These are phyloP conservation scores for Nebria brevicollis DNA, from an alignment of 2,888 invertebrate species.

Conservation along the genomic window DNA sequence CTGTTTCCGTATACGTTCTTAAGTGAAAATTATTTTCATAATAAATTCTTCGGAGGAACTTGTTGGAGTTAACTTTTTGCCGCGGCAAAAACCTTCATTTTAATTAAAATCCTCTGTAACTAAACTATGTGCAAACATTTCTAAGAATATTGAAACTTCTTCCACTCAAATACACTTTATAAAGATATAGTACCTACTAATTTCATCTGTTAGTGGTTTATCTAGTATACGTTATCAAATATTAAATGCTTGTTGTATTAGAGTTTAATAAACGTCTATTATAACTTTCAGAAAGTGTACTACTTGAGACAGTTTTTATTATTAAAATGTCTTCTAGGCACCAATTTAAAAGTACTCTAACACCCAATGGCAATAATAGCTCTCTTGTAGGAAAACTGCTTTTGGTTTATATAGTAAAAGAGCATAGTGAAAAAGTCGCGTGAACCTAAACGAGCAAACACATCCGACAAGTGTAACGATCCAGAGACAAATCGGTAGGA, in stretches of 20 bases:
- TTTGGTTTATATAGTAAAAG: too few species aligned
- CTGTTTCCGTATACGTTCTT: slow-evolving; percentile 33
- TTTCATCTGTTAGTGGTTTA: too few species aligned
- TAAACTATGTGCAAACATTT: not conserved
- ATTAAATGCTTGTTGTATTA: too few species aligned
- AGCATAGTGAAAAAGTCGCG: not conserved
- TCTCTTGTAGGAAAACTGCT: too few species aligned
- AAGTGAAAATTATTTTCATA: slow-evolving; percentile 43
- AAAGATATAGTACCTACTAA: too few species aligned
- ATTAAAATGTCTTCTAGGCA: too few species aligned
- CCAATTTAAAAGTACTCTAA: too few species aligned
- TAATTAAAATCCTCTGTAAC: not conserved
- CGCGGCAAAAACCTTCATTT: slow-evolving; percentile 16
- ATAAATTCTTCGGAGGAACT: slow-evolving; percentile 39
- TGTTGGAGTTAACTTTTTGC: slow-evolving; percentile 41
- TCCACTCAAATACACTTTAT: not conserved
- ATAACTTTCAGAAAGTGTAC: too few species aligned
- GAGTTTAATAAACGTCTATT: too few species aligned
- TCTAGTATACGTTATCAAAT: too few species aligned
- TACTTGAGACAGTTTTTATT: too few species aligned
- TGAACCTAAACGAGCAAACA: slow-evolving; percentile 3
- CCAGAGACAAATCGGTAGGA: slow-evolving; percentile 33
- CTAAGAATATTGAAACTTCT: not conserved
- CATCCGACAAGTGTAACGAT: slow-evolving; percentile 27
- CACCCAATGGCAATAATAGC: too few species aligned